Conservation (phyloP, 2,113 vertebrate genomes). For the Gymnobelideus leadbeateri region DNA sequence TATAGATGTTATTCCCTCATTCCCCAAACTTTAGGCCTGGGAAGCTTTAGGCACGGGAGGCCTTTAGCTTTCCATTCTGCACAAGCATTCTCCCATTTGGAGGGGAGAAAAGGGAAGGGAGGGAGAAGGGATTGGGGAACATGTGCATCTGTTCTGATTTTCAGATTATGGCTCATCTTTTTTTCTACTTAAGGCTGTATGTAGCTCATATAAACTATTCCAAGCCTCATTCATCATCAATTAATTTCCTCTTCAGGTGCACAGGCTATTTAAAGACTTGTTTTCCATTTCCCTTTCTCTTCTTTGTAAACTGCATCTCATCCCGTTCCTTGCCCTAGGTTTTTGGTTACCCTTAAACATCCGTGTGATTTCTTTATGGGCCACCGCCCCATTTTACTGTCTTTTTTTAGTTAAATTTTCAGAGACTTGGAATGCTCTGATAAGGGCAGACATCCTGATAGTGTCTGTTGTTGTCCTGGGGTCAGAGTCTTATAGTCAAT, state of each 20-base stretch:
- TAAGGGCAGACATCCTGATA: neutral
- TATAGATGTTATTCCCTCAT: neutral
- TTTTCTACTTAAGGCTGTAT: neutral
- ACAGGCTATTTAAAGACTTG: neutral
- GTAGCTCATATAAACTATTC: neutral
- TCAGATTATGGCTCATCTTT: slow-evolving; percentile 18
- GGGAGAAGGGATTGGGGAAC: neutral
- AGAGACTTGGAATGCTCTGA: neutral
- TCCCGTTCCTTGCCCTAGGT: neutral
- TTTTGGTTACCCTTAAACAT: neutral
- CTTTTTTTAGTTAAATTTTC: neutral
- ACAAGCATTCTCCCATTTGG: neutral
- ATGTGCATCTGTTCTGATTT: neutral
- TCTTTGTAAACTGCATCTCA: neutral
- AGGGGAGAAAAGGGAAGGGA: neutral
- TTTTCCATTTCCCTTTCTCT: neutral
- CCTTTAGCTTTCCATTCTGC: neutral
- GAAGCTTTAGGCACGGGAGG: neutral
- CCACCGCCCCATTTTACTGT: neutral
- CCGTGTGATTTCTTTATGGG: neutral
- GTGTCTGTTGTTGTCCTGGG: neutral
- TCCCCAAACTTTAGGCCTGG: neutral
- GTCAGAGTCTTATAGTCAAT: neutral
- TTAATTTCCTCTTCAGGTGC: neutral
- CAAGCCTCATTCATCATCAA: slow-evolving; percentile 19